phyloP scores from a whole-genome alignment of 2,113 vertebrate genomes.

The Rhegmatorhina hoffmannsi region DNA sequence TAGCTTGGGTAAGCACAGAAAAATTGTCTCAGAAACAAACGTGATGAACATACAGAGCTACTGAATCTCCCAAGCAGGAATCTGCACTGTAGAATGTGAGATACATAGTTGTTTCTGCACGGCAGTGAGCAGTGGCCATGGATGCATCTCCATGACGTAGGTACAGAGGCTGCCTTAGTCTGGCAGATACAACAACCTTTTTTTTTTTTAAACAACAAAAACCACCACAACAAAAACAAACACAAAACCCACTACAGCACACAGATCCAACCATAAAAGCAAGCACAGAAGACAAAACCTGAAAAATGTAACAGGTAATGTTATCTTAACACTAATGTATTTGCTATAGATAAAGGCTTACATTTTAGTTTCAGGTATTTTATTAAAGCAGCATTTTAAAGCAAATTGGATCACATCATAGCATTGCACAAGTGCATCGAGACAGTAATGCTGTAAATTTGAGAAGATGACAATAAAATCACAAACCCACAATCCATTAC shows the following conservation, averaged over 20 bases:
- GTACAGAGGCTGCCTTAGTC: conserved; percentile 7
- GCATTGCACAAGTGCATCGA: neutral
- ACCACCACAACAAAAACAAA: neutral
- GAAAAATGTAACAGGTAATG: neutral
- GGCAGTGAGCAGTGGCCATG: conserved; percentile 40
- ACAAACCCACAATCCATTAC: neutral
- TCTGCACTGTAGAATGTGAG: neutral
- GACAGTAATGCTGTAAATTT: neutral
- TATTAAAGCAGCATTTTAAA: neutral
- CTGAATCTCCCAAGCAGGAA: neutral
- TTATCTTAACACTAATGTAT: neutral
- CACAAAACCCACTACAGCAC: neutral
- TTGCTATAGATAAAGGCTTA: neutral
- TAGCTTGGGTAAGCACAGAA: neutral
- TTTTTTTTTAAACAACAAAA: neutral
- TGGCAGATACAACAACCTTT: neutral
- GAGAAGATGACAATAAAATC: neutral
- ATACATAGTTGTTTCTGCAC: neutral
- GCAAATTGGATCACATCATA: neutral
- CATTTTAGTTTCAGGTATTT: neutral
- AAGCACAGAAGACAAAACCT: neutral
- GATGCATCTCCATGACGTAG: conserved; percentile 58
- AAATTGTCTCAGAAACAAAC: neutral
- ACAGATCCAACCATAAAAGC: neutral
- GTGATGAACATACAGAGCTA: neutral